phyloP scores from a whole-genome alignment of 2,113 vertebrate genomes.

The Pongo pygmaeus region DNA sequence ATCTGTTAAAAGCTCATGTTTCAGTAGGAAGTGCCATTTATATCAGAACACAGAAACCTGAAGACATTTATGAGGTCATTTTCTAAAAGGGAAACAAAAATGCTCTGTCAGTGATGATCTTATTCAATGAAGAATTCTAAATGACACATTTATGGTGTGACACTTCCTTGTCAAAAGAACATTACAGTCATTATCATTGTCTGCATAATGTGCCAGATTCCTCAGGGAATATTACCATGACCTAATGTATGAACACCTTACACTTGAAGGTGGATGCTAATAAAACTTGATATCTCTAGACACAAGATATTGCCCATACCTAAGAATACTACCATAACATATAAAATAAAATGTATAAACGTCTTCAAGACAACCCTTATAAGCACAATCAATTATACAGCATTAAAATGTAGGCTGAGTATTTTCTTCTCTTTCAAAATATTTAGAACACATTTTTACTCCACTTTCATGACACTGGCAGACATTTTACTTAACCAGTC shows the following conservation, averaged over 20 bases:
- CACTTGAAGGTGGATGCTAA: constrained; percentile 11
- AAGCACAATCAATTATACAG: background rate
- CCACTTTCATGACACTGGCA: background rate
- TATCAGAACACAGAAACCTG: constrained; percentile 27
- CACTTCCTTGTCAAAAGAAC: constrained; percentile 71
- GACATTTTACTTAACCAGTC: background rate
- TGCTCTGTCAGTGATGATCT: constrained; percentile 36
- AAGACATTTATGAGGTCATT: constrained; percentile 61
- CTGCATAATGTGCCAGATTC: constrained; percentile 32
- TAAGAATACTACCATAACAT: background rate
- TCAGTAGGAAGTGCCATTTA: constrained; percentile 59
- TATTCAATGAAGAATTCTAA: constrained; percentile 54
- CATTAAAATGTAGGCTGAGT: background rate
- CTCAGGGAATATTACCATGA: constrained; percentile 22
- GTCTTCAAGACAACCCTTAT: background rate
- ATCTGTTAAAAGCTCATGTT: constrained; percentile 52
- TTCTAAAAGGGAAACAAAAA: constrained; percentile 58
- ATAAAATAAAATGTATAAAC: background rate
- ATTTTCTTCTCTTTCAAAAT: background rate
- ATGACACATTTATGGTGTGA: constrained; percentile 52
- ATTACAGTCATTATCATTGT: constrained; percentile 51
- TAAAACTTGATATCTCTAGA: background rate
- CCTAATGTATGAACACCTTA: background rate
- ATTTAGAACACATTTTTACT: background rate
- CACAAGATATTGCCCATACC: background rate